Conservation (phyloP, 1,140 invertebrate species). For the Leptopilina boulardi region DNA sequence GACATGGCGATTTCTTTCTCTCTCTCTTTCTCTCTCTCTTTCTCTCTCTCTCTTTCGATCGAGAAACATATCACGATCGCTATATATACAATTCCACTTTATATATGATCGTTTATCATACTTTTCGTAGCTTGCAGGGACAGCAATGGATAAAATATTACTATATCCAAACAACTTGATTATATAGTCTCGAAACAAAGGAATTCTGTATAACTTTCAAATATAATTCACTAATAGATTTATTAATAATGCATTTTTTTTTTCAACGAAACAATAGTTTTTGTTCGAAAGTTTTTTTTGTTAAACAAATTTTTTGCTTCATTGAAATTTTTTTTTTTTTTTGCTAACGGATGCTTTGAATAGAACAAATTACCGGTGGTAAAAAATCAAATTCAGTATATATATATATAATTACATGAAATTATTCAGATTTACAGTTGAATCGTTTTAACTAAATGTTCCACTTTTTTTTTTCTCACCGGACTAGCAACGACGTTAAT, state of each 20-base stretch:
- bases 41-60: not conserved
- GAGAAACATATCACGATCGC: conserved; percentile 29
- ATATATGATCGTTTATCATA: conserved; percentile 13
- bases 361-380: too few relatives aligned
- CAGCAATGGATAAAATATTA: conserved; percentile 29
- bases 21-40: conserved; percentile 16
- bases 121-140: conserved; percentile 21
- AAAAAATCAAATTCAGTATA: too few relatives aligned
- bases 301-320: too few relatives aligned
- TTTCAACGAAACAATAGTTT: not conserved
- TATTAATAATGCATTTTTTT: not conserved
- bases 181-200: conserved; percentile 8
- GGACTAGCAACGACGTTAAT: too few relatives aligned
- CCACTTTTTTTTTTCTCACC: not conserved
- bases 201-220: conserved; percentile 7
- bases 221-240: not conserved
- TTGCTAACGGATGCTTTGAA: too few relatives aligned
- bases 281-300: not conserved
- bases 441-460: not conserved
- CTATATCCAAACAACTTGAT: conserved; percentile 9
- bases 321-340: too few relatives aligned
- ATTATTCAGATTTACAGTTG: too few relatives aligned
- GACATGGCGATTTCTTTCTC: conserved; percentile 42
- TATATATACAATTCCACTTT: conserved; percentile 10
- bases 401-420: too few relatives aligned